A percentile compares a stretch with the other conserved stretches of the same genome.
These are phyloP conservation scores for Cettia cetti DNA, from an alignment of 2,113 vertebrate genomes.

Conservation along the genomic window DNA sequence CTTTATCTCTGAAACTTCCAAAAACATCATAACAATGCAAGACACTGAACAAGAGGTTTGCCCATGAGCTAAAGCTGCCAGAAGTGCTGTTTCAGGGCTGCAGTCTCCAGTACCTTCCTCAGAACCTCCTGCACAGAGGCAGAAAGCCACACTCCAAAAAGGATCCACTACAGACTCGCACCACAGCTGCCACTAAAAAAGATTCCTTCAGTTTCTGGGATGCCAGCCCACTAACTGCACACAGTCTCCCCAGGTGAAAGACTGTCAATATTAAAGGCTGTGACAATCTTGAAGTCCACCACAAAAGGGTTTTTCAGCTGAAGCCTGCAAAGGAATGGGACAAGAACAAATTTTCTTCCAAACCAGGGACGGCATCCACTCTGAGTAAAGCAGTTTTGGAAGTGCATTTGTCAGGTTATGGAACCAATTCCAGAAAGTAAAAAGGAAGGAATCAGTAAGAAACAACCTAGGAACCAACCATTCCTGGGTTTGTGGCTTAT, in stretches of 20 bases:
- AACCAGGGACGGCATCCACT: background rate
- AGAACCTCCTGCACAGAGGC: background rate
- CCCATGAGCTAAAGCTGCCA: background rate
- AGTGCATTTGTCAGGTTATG: background rate
- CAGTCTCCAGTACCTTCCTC: background rate
- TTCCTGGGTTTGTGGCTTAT: background rate
- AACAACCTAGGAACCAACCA: background rate
- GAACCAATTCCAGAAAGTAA: background rate
- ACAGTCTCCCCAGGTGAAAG: background rate
- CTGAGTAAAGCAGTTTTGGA: background rate
- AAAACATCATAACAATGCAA: rapidly evolving
- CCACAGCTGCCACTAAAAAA: background rate
- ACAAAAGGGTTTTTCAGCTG: background rate
- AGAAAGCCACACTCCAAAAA: background rate
- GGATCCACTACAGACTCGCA: background rate
- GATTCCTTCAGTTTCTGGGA: background rate
- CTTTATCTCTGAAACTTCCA: background rate
- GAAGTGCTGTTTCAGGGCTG: background rate
- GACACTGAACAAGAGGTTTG: background rate
- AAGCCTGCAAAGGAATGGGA: slow-evolving; percentile 10
- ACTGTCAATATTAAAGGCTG: background rate
- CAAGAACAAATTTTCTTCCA: background rate
- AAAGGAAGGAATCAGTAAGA: background rate
- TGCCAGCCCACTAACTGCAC: background rate
- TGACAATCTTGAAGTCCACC: background rate